Conservation (phyloP, 1,140 invertebrate species). For the Pollicipes pollicipes region DNA sequence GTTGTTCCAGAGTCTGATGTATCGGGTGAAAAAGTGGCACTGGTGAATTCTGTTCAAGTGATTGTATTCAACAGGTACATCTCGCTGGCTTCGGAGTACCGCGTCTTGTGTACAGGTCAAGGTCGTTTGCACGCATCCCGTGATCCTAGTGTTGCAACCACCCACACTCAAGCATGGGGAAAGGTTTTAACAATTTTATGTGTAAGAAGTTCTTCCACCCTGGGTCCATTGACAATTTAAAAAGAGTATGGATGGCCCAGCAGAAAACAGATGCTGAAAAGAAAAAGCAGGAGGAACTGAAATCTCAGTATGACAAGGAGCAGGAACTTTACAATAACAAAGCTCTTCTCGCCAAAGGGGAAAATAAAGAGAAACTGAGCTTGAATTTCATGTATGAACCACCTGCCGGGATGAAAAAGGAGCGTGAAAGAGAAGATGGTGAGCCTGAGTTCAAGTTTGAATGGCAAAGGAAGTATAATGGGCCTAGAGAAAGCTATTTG, state of each 20-base stretch:
- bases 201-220: constrained; percentile 99
- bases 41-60: too few species aligned
- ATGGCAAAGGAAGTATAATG: constrained; percentile 98
- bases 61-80: too few species aligned
- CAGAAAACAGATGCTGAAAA: constrained; percentile 93
- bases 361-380: constrained; percentile 96
- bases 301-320: constrained; percentile 95
- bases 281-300: constrained; percentile 92
- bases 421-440: constrained; percentile 68
- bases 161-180: constrained; percentile 89
- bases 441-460: constrained; percentile 98
- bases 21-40: too few species aligned
- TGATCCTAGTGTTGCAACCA: too few species aligned
- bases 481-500: constrained; percentile 66
- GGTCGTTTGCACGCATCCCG: too few species aligned
- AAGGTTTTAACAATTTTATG: constrained; percentile 99
- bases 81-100: too few species aligned
- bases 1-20: too few species aligned
- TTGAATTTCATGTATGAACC: constrained; percentile 99
- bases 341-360: constrained; percentile 78
- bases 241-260: constrained; percentile 99
- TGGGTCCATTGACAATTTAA: constrained; percentile 91
- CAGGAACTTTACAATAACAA: constrained; percentile 97
- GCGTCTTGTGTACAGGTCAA: too few species aligned
- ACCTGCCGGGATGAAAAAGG: constrained; percentile 83